These are phyloP conservation scores for Semotilus atromaculatus DNA, from an alignment of 2,797 vertebrate species.

Conservation along the genomic window DNA sequence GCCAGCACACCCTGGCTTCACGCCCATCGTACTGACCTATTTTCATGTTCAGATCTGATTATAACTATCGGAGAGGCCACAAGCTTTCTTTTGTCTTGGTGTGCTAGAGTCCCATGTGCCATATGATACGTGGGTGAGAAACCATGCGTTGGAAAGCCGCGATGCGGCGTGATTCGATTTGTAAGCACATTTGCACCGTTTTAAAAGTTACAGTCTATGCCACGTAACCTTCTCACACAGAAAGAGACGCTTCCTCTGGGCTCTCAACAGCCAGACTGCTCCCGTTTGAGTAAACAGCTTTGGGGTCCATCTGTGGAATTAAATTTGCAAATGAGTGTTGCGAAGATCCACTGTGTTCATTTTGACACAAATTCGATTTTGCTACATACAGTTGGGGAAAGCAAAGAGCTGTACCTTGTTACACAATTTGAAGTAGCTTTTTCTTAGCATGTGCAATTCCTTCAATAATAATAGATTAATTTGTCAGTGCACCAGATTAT, in stretches of 20 bases:
- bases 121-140: constrained; percentile 12
- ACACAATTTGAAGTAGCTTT: constrained; percentile 50
- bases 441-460: constrained; percentile 50
- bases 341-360: constrained; percentile 59
- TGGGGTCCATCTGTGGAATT: constrained; percentile 75
- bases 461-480: constrained; percentile 54
- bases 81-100: constrained; percentile 48
- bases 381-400: constrained; percentile 45
- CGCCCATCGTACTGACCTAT: constrained; percentile 61
- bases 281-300: constrained; percentile 70
- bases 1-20: constrained; percentile 34
- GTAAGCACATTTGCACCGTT: constrained; percentile 12
- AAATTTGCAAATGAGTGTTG: constrained; percentile 72
- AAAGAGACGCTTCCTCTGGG: constrained; percentile 64
- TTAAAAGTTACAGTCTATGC: constrained; percentile 22
- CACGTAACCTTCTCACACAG: constrained; percentile 63
- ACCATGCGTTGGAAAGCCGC: not conserved
- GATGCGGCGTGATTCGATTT: constrained; percentile 1
- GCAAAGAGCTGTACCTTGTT: constrained; percentile 57
- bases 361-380: constrained; percentile 63
- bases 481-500: constrained; percentile 47
- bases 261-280: constrained; percentile 67
- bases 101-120: not conserved
- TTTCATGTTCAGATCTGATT: constrained; percentile 64
- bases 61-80: constrained; percentile 58